Conservation (phyloP, 2,888 invertebrate genomes). For the Drosophila diplacantha region DNA sequence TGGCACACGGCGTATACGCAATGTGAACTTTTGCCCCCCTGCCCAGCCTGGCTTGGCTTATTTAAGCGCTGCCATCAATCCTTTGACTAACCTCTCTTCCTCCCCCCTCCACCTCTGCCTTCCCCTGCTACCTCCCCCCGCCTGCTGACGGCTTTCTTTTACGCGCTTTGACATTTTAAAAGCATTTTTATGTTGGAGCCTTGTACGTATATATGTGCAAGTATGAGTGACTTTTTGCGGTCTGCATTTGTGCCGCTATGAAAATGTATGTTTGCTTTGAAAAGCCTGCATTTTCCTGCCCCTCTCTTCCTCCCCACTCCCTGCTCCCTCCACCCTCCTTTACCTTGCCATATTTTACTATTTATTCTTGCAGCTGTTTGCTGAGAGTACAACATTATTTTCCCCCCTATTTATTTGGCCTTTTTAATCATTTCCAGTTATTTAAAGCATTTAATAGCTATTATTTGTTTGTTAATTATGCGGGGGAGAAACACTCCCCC, state of each 20-base stretch:
- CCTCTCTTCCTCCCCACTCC: not conserved
- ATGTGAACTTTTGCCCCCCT: constrained; percentile 49
- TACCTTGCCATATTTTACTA: constrained; percentile 23
- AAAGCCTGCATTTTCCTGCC: constrained; percentile 26
- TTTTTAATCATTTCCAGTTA: constrained; percentile 56
- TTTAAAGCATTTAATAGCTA: constrained; percentile 62
- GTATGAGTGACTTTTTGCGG: constrained; percentile 62
- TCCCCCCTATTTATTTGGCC: constrained; percentile 19
- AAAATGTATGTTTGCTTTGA: constrained; percentile 21
- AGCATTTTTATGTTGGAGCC: constrained; percentile 63
- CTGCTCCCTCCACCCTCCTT: not conserved
- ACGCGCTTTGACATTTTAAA: constrained; percentile 72
- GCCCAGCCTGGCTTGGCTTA: constrained; percentile 35
- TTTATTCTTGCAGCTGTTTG: constrained; percentile 20
- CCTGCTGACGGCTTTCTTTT: constrained; percentile 46
- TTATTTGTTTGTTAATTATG: constrained; percentile 64
- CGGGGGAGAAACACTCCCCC: not conserved
- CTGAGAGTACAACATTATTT: constrained; percentile 8
- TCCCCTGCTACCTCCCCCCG: not conserved
- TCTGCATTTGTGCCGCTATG: constrained; percentile 43
- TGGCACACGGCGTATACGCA: constrained; percentile 64
- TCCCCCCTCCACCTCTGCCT: not conserved
- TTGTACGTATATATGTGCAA: constrained; percentile 12
- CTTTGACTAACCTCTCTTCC: constrained; percentile 48
- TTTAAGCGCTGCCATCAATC: constrained; percentile 65